Percentiles rank a stretch among this genome's conserved stretches.
Conservation (phyloP, 2,888 invertebrate genomes). For the Odontomyia ornata region DNA sequence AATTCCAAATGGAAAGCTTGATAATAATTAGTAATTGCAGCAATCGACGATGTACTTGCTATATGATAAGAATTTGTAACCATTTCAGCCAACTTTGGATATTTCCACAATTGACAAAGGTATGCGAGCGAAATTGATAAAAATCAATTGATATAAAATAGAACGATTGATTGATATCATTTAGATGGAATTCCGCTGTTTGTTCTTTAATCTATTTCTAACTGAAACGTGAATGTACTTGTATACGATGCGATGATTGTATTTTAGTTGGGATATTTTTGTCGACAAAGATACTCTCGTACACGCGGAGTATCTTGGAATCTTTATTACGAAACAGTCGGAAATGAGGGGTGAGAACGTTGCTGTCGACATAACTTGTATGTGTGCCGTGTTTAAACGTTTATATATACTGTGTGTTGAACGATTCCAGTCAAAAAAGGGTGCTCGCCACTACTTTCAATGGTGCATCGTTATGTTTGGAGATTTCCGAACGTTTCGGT, state of each 20-base stretch:
- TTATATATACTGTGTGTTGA: not conserved
- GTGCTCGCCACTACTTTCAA: constrained; percentile 57
- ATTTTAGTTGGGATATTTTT: not conserved
- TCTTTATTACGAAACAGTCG: not conserved
- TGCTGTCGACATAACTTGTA: not conserved
- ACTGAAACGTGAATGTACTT: not conserved
- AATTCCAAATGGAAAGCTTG: not conserved
- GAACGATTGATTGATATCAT: constrained; percentile 1
- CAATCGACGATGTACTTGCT: too few relatives aligned
- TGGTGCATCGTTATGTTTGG: constrained; percentile 37
- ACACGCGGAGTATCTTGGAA: not conserved
- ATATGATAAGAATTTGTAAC: not conserved
- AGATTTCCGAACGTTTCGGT: constrained; percentile 61
- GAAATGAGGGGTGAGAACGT: not conserved
- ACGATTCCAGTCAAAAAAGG: constrained; percentile 50
- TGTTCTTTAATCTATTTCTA: not conserved
- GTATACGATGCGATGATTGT: not conserved
- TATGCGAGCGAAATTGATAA: not conserved
- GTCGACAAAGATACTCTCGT: too few relatives aligned
- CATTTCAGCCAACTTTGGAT: not conserved
- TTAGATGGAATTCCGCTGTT: constrained; percentile 6
- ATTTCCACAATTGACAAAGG: not conserved
- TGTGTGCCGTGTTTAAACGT: not conserved
- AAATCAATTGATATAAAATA: not conserved
- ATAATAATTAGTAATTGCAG: too few relatives aligned